Evolutionary conservation across 2,888 invertebrate species (phyloP), one percentile per base, ranked within the genome.

Genomic region (Rambutsinella grinnellia): DNA sequence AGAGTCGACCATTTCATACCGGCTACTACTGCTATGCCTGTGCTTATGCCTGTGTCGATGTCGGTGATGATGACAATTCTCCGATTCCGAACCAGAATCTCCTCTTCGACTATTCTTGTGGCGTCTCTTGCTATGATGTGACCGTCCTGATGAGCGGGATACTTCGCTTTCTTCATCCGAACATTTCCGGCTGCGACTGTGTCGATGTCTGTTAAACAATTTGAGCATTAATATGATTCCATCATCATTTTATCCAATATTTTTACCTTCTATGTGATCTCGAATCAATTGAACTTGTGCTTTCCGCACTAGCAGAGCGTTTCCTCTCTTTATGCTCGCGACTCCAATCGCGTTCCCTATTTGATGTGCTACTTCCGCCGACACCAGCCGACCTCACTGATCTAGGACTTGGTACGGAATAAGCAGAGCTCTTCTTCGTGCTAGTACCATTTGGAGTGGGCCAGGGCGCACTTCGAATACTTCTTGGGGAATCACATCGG

Each of bases 91-190:
- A 60, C 92, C 92, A 0, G 92, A 92, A 84, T 93, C 92, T 74
- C 91, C 83, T 85, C 93, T 91, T 82, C 90, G 90, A 51, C 92
- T 90, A 82, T 94, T 82, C 54, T 85, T 83, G 44, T 83, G 91
- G 85, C 94, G 93, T 68, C 92, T 88, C 49, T 92, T 89, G 84
- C 93, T 93, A 72, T 92, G 91, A 75, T 93, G 89, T 6, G 94
- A 94, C 82, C 93, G 91, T 17, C 92, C 93, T 6, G 95, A 95
- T 51, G 94, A 92, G 77, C 94, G 92, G 0, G 95, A 95, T 82
- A 94, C 88, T 87, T 96, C 95, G 85, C 95, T 95, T 87, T 96
- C 95, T 82, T 94, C 95, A 86, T 96, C 96, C 0, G 95, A 95
- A 83, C 94, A 91, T 85, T 92, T 90, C 82, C 93, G 90, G 84